A percentile compares a stretch with the other conserved stretches of the same genome.
Evolutionary conservation across 1,140 invertebrate species (phyloP).

Genomic region (Hyphantria cunea): DNA sequence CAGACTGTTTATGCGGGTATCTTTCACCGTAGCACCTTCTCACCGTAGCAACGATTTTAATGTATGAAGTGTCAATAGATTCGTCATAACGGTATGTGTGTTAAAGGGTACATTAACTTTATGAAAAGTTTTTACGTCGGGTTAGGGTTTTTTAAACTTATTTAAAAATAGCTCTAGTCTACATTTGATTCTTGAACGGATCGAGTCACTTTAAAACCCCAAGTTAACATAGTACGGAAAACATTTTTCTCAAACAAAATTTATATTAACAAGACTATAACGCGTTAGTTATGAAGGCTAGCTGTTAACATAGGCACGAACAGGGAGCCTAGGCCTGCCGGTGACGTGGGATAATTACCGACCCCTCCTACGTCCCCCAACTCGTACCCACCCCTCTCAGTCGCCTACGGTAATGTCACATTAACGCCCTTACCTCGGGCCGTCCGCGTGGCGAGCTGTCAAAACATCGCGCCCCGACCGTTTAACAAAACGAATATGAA

Average conservation of each 20-base stretch:
- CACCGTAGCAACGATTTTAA: too few species aligned
- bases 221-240: too few species aligned
- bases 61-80: too few species aligned
- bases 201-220: too few species aligned
- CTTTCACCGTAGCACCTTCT: too few species aligned
- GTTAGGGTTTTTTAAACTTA: too few species aligned
- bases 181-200: too few species aligned
- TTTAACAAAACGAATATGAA: slow-evolving; percentile 61
- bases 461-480: slow-evolving; percentile 63
- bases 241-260: slow-evolving; percentile 4
- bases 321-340: slow-evolving; percentile 69
- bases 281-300: slow-evolving; percentile 51
- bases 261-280: slow-evolving; percentile 22
- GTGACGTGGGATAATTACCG: slow-evolving; percentile 75
- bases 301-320: slow-evolving; percentile 61
- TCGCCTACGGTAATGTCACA: slow-evolving; percentile 66
- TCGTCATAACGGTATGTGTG: too few species aligned
- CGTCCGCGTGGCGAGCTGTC: slow-evolving; percentile 59
- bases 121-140: too few species aligned
- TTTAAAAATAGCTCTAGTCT: too few species aligned
- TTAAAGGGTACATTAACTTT: too few species aligned
- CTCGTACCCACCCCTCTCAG: slow-evolving; percentile 27
- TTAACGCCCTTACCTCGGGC: slow-evolving; percentile 65
- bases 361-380: slow-evolving; percentile 35
- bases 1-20: too few species aligned